Conservation (phyloP, 1,140 invertebrate species). For the Drosophila obscura region DNA sequence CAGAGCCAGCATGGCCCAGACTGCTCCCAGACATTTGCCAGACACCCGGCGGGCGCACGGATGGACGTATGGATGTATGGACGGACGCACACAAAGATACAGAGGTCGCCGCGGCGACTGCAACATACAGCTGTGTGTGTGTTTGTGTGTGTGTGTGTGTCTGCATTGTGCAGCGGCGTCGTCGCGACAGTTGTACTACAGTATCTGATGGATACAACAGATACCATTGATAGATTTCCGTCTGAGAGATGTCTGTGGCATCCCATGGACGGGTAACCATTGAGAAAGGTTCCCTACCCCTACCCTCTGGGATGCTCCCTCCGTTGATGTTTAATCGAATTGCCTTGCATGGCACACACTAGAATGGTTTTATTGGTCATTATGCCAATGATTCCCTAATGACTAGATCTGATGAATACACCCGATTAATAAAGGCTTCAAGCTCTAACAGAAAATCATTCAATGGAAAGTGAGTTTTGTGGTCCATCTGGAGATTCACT, state of each 20-base stretch:
- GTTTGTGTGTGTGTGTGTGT: conserved; percentile 24
- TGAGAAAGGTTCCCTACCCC: too few species aligned
- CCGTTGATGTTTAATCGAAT: too few species aligned
- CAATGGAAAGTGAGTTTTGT: too few species aligned
- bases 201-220: conserved; percentile 57
- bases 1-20: conserved; percentile 82
- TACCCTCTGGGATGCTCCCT: too few species aligned
- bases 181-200: conserved; percentile 55
- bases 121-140: conserved; percentile 47
- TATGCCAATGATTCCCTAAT: too few species aligned
- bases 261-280: too few species aligned
- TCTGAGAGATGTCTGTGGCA: conserved; percentile 7
- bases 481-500: too few species aligned
- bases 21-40: conserved; percentile 82
- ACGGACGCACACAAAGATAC: conserved; percentile 37
- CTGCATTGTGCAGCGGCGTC: conserved; percentile 51
- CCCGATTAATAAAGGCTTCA: too few species aligned
- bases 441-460: too few species aligned
- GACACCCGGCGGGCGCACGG: conserved; percentile 60
- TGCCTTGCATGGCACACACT: too few species aligned
- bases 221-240: conserved; percentile 34
- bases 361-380: too few species aligned
- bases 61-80: conserved; percentile 37
- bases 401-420: too few species aligned
- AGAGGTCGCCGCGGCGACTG: conserved; percentile 49